phyloP scores from a whole-genome alignment of 2,888 invertebrate genomes.

The Pyrrhosoma nymphula region DNA sequence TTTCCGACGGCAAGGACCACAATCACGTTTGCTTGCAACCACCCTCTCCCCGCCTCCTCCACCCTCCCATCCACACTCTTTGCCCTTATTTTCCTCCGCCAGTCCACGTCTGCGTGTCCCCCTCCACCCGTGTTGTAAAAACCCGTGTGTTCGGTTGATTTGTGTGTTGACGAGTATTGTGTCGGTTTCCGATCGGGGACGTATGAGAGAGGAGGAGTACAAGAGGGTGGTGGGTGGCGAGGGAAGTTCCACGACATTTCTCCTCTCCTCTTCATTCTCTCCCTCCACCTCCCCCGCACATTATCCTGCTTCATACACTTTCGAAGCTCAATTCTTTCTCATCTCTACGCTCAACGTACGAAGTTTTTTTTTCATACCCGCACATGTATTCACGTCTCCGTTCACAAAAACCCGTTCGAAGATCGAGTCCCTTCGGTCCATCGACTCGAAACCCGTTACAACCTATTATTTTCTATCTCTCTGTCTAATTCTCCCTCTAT shows the following conservation, averaged over 20 bases:
- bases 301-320: neutral
- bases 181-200: conserved; percentile 14
- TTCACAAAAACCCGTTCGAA: neutral
- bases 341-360: neutral
- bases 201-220: neutral
- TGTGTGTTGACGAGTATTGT: neutral
- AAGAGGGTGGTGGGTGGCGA: too few relatives aligned
- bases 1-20: neutral
- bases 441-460: neutral
- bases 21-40: neutral
- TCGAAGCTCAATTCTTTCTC: neutral
- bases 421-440: neutral
- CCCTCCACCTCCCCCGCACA: neutral
- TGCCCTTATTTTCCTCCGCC: too few relatives aligned
- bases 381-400: neutral
- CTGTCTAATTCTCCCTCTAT: too few relatives aligned
- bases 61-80: neutral
- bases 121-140: neutral
- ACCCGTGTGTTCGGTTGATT: neutral
- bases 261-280: neutral
- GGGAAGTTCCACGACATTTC: neutral
- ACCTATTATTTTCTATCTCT: neutral
- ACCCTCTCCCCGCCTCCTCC: too few relatives aligned
- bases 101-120: too few relatives aligned
- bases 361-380: neutral